A percentile compares a stretch with the other conserved stretches of the same genome.
These are phyloP conservation scores for Anodontia alba DNA, from an alignment of 2,888 invertebrate species.

Conservation along the genomic window DNA sequence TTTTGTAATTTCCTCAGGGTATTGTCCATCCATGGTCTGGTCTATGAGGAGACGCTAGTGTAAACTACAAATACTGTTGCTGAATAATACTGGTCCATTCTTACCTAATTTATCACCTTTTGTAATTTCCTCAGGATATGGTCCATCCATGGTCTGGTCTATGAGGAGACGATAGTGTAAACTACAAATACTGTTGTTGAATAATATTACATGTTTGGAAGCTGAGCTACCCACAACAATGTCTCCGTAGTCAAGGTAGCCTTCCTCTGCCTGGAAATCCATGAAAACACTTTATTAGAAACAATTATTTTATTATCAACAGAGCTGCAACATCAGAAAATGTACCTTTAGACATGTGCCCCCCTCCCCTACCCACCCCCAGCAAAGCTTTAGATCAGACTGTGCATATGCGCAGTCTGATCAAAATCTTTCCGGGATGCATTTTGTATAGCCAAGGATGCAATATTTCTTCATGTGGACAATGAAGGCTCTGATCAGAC, in stretches of 20 bases:
- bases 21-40: conserved; percentile 76
- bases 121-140: conserved; percentile 70
- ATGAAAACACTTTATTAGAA: conserved; percentile 5
- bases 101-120: conserved; percentile 71
- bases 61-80: conserved; percentile 82
- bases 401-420: too few relatives aligned
- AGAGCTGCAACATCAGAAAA: too few relatives aligned
- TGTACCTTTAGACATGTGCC: too few relatives aligned
- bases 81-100: conserved; percentile 61
- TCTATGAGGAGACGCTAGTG: conserved; percentile 80
- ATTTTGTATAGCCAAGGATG: too few relatives aligned
- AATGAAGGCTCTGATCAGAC: too few relatives aligned
- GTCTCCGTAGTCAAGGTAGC: conserved; percentile 82
- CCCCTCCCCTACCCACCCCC: too few relatives aligned
- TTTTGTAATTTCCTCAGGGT: conserved; percentile 67
- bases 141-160: conserved; percentile 77
- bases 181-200: conserved; percentile 82
- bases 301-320: neutral
- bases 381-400: too few relatives aligned
- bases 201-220: conserved; percentile 74
- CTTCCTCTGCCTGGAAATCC: conserved; percentile 76
- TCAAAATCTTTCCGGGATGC: too few relatives aligned
- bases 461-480: too few relatives aligned
- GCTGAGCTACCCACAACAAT: conserved; percentile 82
- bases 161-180: conserved; percentile 81